Percentiles rank a stretch among this genome's conserved stretches.
phyloP scores from a whole-genome alignment of 2,113 vertebrate genomes.

The Lepus timidus region DNA sequence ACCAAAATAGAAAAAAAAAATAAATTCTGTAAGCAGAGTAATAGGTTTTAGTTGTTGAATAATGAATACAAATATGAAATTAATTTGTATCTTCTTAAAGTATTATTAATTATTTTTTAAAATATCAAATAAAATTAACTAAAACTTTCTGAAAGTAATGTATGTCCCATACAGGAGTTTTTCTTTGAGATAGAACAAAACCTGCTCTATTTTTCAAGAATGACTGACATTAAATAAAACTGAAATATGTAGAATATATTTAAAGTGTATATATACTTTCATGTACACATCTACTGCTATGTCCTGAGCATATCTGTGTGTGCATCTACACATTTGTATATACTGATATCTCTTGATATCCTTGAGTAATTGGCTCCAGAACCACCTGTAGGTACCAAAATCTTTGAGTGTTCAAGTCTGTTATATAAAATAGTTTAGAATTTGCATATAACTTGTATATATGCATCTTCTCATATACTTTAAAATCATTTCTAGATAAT shows the following conservation, averaged over 20 bases:
- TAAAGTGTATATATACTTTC: neutral
- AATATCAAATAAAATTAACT: neutral
- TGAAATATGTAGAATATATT: neutral
- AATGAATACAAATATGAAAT: neutral
- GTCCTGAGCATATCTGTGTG: neutral
- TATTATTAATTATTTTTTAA: neutral
- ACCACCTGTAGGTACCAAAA: no score
- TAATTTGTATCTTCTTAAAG: neutral
- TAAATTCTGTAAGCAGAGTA: neutral
- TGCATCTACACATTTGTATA: neutral
- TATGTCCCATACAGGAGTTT: neutral
- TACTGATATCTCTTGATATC: no score
- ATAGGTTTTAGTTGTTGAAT: neutral
- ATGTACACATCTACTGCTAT: neutral
- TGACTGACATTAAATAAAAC: neutral
- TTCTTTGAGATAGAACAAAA: neutral
- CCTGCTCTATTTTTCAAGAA: neutral
- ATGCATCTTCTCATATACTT: no score
- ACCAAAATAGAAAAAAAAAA: neutral
- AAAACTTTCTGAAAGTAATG: constrained; percentile 33
- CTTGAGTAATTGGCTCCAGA: no score
- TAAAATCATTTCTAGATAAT: no score
- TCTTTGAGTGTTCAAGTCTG: no score
- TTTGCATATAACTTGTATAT: no score
- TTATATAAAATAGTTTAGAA: no score